Evolutionary conservation across 2,888 invertebrate species (phyloP).

Genomic region (Archips xylosteana): DNA sequence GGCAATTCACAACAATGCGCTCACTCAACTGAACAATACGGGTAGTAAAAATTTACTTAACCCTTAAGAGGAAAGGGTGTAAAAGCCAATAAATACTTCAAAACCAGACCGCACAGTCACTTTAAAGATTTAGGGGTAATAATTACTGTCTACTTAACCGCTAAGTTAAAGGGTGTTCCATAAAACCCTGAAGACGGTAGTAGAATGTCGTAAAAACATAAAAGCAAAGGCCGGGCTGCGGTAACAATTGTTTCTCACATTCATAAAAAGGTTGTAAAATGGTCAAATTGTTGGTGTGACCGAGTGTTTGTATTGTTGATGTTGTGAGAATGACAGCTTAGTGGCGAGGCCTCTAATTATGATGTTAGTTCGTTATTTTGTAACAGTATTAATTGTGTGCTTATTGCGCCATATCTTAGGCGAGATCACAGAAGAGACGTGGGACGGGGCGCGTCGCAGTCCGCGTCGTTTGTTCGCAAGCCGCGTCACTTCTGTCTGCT

Average conservation of each 20-base stretch:
- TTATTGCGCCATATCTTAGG: neutral
- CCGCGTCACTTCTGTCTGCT: no score
- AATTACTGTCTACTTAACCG: slow-evolving; percentile 38
- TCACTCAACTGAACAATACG: slow-evolving; percentile 1
- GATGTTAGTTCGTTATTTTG: neutral
- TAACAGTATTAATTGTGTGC: neutral
- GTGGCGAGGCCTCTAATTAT: slow-evolving; percentile 10
- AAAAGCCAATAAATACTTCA: slow-evolving; percentile 30
- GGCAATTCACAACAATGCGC: neutral
- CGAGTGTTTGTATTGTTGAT: slow-evolving; percentile 37
- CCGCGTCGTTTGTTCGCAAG: no score
- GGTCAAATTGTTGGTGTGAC: slow-evolving; percentile 45
- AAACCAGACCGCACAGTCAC: slow-evolving; percentile 26
- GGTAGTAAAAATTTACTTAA: slow-evolving; percentile 2
- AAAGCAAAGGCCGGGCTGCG: slow-evolving; percentile 56
- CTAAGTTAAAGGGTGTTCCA: slow-evolving; percentile 64
- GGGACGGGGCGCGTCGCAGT: no score
- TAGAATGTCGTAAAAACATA: slow-evolving; percentile 53
- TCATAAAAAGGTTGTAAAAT: slow-evolving; percentile 66
- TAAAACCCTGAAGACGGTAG: slow-evolving; percentile 65
- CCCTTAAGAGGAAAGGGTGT: slow-evolving; percentile 27
- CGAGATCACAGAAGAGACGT: no score
- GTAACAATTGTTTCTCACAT: slow-evolving; percentile 77
- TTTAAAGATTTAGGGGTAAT: slow-evolving; percentile 40
- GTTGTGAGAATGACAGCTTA: slow-evolving; percentile 18